Evolutionary conservation across 2,797 vertebrate species (phyloP), one percentile per base, ranked within the genome.

Genomic region (Acrossocheilus fasciatus): DNA sequence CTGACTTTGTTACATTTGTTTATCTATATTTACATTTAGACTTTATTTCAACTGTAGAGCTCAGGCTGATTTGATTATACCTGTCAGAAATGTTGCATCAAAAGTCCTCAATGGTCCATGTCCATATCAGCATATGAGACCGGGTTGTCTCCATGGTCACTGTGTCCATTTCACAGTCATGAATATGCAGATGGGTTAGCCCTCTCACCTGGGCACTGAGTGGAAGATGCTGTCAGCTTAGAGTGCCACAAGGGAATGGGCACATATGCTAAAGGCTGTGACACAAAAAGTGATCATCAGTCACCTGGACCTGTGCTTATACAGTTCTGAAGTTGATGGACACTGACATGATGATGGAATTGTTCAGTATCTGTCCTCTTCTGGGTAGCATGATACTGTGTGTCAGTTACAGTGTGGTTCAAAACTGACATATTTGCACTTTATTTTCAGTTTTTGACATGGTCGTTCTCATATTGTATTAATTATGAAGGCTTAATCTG

Each of bases 181-280:
- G 62, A 82, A 89, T 89, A 91, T 89, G 82, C 87, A 88, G 87
- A 82, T 88, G 90, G 84, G 79, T 87, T 83, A 90, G 45, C 59
- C 81, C 84, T 85, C 54, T 89, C 75, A 87, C 90, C 82, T 76
- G 64, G 84, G 84, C 26, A 36, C 59, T 85, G 74, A 88, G 83
- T 82, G 79, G 85, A 80, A 87, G 89, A 89, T 54, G 52, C 69
- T 82, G 36, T 85, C 45, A 81, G 47, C n/a, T 57, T 47, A 80
- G 66, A 85, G 73, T 86, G 73, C 39, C 81, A 82, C 52, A 54
- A 69, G 85, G 69, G 74, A 18, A 62, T 36, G 79, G 62, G 34
- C 82, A 78, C 76, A 86, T 87, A 82, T 89, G 88, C 43, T 85
- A 66, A 87, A 68, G 39, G 47, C 87, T 57, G 39, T 87, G 59